phyloP scores from a whole-genome alignment of 2,888 invertebrate species.

The Alsophila aescularia region DNA sequence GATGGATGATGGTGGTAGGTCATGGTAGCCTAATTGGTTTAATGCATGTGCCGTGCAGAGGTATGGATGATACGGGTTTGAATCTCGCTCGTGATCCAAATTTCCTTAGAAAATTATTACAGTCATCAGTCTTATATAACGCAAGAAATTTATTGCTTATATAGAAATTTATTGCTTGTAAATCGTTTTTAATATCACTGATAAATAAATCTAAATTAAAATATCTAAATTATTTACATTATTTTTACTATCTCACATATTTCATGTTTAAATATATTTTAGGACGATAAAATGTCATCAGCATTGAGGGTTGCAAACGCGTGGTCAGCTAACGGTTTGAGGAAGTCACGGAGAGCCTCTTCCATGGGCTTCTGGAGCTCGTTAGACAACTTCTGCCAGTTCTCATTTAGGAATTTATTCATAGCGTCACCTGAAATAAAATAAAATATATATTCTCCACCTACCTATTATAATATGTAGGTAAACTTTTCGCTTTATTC shows the following conservation, averaged over 20 bases:
- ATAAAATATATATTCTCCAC: not conserved
- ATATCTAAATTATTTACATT: not conserved
- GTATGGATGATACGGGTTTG: no score
- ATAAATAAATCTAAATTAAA: not conserved
- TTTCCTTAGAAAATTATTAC: no score
- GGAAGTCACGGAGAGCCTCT: slow-evolving; percentile 73
- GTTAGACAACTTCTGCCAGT: slow-evolving; percentile 88
- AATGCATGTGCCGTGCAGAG: no score
- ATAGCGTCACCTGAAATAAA: slow-evolving; percentile 85
- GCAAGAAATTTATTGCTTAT: no score
- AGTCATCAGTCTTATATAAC: no score
- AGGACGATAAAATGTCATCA: slow-evolving; percentile 63
- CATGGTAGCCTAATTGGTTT: no score
- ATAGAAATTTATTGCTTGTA: no score
- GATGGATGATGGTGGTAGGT: no score
- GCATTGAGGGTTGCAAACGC: slow-evolving; percentile 70
- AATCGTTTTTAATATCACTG: no score
- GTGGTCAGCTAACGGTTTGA: slow-evolving; percentile 74
- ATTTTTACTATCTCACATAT: not conserved
- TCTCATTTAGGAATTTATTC: slow-evolving; percentile 91
- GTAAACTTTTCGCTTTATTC: no score
- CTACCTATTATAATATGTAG: no score
- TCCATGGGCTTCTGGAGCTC: slow-evolving; percentile 90
- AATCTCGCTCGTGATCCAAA: no score
- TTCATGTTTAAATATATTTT: not conserved